Base-by-base conservation (phyloP, 1,140 invertebrate species). In the Venustaconcha ellipsiformis region DNA sequence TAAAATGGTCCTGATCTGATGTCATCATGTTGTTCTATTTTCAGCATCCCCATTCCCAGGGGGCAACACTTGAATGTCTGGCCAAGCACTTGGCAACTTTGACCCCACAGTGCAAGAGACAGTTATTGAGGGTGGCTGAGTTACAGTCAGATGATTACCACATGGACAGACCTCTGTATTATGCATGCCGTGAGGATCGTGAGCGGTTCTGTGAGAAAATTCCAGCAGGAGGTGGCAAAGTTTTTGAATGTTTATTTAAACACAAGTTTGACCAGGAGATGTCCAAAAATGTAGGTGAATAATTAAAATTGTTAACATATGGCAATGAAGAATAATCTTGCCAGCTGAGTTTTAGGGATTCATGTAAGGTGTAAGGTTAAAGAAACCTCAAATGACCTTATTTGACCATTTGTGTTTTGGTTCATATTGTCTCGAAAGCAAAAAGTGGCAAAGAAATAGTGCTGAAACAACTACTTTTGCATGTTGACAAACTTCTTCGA, bases 101-200 rank as follows among this genome's bases (percentile, higher is more conserved):
- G 1, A 76, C 91, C 18, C 66, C 79, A 18, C 69, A 92, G 55
- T 99, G 96, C 89, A 93, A 92, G 84, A 93, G 93, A 78, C 94
- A 97, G 89, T 94, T 98, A 13, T 92, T 95, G 74, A 92, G 94
- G 65, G 90, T 97, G 2, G 95, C 96, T 3, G 96, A 99, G 89
- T 92, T 97, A 48, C 96, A 97, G 90, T 94, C 96, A 0, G 96
- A 96, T 81, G 96, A 97, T 86, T 94, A 97, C 65, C 96, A 97
- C 86, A 90, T 97, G 57, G 97, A 99, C 90, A 91, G 95, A 78
- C 94, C 96, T 11, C 90, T 99, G 23, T 99, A 94, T 89, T 93
- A 96, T 81, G 95, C 96, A 4, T 99, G 98, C 90, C 92, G 93
- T 63, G 92, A 94, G 4, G 98, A 99, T 89, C 93, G 95, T 63